Percentiles rank a stretch among this genome's conserved stretches.
Conservation (phyloP, 1,140 invertebrate genomes). For the Drosophila kanapiae region DNA sequence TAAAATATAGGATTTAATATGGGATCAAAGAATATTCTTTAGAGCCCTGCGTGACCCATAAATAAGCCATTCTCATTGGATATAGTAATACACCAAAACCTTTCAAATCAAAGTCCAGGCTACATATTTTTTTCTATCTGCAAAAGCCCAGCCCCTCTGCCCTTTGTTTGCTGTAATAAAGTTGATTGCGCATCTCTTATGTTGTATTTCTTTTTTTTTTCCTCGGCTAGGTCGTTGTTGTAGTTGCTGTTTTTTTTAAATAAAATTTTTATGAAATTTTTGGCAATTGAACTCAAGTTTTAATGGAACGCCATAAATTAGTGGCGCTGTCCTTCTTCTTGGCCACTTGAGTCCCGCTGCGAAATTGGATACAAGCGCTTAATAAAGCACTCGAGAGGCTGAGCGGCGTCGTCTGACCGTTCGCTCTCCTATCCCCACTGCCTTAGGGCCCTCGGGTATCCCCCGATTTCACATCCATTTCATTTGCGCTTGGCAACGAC, state of each 20-base stretch:
- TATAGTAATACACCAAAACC: not conserved
- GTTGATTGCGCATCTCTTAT: conserved; percentile 80
- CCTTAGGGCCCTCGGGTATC: not conserved
- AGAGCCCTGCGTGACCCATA: too few relatives aligned
- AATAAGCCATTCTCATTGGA: not conserved
- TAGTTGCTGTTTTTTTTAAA: conserved; percentile 71
- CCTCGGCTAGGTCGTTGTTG: conserved; percentile 10
- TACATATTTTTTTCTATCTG: not conserved
- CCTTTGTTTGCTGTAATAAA: conserved; percentile 65
- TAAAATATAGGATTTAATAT: not conserved
- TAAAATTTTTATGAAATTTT: conserved; percentile 83
- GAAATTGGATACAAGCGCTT: conserved; percentile 82
- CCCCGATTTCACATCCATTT: conserved; percentile 57
- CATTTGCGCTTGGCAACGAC: conserved; percentile 79
- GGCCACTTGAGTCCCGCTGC: conserved; percentile 73
- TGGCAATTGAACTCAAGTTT: conserved; percentile 83
- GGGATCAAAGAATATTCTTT: not conserved
- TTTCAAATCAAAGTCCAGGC: not conserved
- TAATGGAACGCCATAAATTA: conserved; percentile 83
- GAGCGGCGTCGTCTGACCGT: conserved; percentile 47
- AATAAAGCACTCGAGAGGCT: conserved; percentile 79
- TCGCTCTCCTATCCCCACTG: not conserved
- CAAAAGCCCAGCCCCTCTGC: not conserved
- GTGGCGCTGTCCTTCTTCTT: conserved; percentile 52
- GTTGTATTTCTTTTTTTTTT: conserved; percentile 26